These are phyloP conservation scores for Crotalus viridis DNA, from an alignment of 2,113 vertebrate species.

Conservation along the genomic window DNA sequence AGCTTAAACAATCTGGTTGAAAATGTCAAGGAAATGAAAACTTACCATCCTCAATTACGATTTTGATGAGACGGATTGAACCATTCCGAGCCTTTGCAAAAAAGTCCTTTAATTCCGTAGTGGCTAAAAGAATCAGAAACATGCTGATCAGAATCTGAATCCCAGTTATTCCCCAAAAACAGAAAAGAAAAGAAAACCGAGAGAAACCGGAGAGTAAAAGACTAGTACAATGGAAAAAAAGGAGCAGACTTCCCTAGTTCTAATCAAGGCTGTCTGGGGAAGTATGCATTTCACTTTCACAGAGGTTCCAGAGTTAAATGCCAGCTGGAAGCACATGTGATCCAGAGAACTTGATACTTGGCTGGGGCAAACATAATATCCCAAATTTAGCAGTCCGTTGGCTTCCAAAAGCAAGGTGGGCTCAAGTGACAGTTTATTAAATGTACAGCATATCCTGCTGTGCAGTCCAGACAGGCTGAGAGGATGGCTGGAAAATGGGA, in stretches of 20 bases:
- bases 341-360: constrained; percentile 82
- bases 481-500: constrained; percentile 8
- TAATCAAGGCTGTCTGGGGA: background rate
- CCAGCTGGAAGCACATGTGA: constrained; percentile 74
- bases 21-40: constrained; percentile 16
- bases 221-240: constrained; percentile 22
- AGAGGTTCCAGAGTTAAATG: constrained; percentile 60
- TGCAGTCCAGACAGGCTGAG: background rate
- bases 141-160: constrained; percentile 71
- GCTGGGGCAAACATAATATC: constrained; percentile 67
- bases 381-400: constrained; percentile 83
- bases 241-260: constrained; percentile 15
- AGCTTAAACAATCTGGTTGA: rapidly evolving
- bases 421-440: constrained; percentile 65
- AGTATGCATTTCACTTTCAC: constrained; percentile 24
- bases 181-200: background rate
- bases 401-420: constrained; percentile 47
- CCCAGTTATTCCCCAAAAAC: background rate
- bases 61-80: constrained; percentile 89
- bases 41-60: constrained; percentile 94
- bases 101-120: constrained; percentile 90
- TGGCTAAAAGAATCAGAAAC: constrained; percentile 95
- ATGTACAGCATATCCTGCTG: constrained; percentile 8
- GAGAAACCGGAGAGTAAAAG: rapidly evolving
- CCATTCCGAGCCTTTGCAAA: constrained; percentile 89